Conservation (phyloP, 2,113 vertebrate genomes). For the Paralichthys olivaceus region DNA sequence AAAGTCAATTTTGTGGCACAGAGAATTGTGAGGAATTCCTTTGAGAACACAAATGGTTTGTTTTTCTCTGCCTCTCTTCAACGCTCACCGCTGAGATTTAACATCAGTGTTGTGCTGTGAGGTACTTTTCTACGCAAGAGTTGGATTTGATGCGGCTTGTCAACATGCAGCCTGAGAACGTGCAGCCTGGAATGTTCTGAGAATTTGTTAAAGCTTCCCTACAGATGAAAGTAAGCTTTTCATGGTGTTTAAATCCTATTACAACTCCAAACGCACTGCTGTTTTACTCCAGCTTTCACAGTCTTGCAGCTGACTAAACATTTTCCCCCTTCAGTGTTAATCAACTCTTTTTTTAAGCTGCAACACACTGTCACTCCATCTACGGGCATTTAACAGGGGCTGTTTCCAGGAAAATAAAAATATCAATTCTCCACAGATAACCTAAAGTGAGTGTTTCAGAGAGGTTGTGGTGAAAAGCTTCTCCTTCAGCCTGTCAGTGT, state of each 20-base stretch:
- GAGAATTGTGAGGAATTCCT: conserved; percentile 34
- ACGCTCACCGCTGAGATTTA: not conserved
- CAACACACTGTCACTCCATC: conserved; percentile 36
- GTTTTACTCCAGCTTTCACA: conserved; percentile 40
- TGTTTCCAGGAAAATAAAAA: not conserved
- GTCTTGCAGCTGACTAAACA: conserved; percentile 43
- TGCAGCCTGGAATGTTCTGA: conserved; percentile 67
- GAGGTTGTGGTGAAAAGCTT: conserved; percentile 23
- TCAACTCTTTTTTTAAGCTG: conserved; percentile 47
- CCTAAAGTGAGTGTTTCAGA: conserved; percentile 5
- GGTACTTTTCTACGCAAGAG: not conserved
- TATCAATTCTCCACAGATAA: conserved; percentile 12
- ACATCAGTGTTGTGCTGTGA: not conserved
- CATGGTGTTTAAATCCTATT: conserved; percentile 65
- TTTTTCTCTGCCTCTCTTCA: conserved; percentile 28
- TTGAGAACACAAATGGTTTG: conserved; percentile 19
- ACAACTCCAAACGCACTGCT: conserved; percentile 44
- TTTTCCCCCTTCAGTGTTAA: conserved; percentile 54
- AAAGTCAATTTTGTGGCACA: conserved; percentile 59
- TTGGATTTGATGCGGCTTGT: not conserved
- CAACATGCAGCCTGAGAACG: conserved; percentile 17
- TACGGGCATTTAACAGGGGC: conserved; percentile 12
- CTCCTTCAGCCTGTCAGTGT: not conserved
- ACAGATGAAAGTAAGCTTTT: conserved; percentile 73
- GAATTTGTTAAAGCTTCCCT: conserved; percentile 53